Base-by-base conservation (phyloP, 64 coral and sea anemone genomes). In the Montipora capricornis region DNA sequence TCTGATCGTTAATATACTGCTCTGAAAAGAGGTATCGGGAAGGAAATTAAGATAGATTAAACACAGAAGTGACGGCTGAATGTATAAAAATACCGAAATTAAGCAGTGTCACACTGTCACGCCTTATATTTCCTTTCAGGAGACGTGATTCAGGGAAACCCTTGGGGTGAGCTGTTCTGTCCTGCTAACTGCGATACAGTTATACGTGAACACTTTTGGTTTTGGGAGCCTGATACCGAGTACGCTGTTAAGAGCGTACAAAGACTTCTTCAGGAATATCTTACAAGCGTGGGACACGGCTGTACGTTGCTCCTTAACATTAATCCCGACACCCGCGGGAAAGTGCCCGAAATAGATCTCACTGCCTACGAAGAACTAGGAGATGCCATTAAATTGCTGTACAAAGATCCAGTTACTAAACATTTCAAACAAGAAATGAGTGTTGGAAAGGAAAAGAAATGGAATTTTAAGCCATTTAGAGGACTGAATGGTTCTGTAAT, bases 181-280 rank as follows among this genome's bases (percentile, higher is more conserved):
- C 92, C 92, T 8, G 84, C 83, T 68, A 93, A 86, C 77, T 93
- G 92, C 37, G 92, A 93, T 47, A 93, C 92, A 15, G 92, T 93
- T 10, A 81, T 93, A 69, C 74, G 92, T 19, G 83, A 93, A 57
- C 92, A 93, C 74, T 88, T 55, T 50, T 93, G 92, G 92, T 93
- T 93, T 68, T 93, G 92, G 92, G n/a, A 88, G 24, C 45, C 60
- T 62, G 62, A 44, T 10, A 93, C 92, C 53, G 92, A 88, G 59
- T 22, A 80, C 62, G 64, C 51, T 5, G 84, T 93, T 5, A 93
- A 93, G 44, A 81, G 82, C 46, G 47, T 76, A 51, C 11, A 15
- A 5, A 84, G 90, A 22, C 81, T 93, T 80, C 15, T 93, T 8
- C 83, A 61, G 6, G 83, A 93, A 20, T 93, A 93, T 45, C 64